phyloP scores from a whole-genome alignment of 2,797 vertebrate genomes.

The Darevskia nairensis region DNA sequence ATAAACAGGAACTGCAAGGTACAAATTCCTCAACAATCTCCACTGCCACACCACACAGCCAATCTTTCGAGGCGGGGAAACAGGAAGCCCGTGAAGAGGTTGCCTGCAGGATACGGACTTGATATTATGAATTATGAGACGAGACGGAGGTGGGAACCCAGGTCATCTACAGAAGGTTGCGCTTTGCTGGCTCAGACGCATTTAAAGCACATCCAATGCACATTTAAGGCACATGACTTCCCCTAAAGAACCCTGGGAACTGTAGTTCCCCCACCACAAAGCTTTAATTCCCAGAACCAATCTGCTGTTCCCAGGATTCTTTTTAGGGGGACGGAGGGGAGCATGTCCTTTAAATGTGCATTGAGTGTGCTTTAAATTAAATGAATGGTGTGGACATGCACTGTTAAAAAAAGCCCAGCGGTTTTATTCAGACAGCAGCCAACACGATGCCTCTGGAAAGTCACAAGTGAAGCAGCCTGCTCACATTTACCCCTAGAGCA shows the following conservation, averaged over 20 bases:
- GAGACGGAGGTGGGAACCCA: neutral
- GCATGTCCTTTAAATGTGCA: too few relatives aligned
- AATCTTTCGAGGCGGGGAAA: neutral
- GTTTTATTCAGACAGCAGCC: neutral
- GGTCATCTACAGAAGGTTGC: neutral
- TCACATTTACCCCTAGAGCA: neutral
- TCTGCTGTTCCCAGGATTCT: too few relatives aligned
- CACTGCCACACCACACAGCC: neutral
- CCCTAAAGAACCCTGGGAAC: too few relatives aligned
- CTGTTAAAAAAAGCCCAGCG: too few relatives aligned
- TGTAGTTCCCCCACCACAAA: too few relatives aligned
- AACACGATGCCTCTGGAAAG: neutral
- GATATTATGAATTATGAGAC: neutral
- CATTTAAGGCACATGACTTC: too few relatives aligned
- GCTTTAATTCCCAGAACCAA: too few relatives aligned
- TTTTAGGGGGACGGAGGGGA: too few relatives aligned
- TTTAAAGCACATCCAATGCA: too few relatives aligned
- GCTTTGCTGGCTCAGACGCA: neutral
- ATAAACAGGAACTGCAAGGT: conserved; percentile 23
- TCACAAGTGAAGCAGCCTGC: neutral
- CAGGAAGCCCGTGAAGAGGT: conserved; percentile 13
- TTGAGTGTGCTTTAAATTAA: too few relatives aligned
- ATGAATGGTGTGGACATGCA: too few relatives aligned
- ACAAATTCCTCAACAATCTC: conserved; percentile 9
- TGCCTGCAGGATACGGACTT: neutral